phyloP scores from a whole-genome alignment of 2,797 vertebrate genomes.

The Pampus argenteus region DNA sequence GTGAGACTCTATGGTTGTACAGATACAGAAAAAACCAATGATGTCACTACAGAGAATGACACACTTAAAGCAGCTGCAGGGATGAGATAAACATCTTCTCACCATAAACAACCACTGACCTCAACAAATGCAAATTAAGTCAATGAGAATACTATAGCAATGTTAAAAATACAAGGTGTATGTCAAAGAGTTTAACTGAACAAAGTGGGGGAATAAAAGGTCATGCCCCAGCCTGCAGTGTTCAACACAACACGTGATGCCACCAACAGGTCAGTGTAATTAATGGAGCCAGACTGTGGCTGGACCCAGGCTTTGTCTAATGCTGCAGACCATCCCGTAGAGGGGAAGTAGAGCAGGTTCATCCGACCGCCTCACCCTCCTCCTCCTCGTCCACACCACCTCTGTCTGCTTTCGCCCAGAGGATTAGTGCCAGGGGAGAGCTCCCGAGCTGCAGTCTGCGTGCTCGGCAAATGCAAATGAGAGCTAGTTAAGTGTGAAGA shows the following conservation, averaged over 20 bases:
- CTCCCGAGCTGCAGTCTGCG: conserved; percentile 76
- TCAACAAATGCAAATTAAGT: background rate
- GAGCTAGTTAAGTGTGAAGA: conserved; percentile 93
- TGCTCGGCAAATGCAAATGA: conserved; percentile 86
- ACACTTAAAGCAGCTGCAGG: background rate
- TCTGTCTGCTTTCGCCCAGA: conserved; percentile 78
- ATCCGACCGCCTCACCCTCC: conserved; percentile 44
- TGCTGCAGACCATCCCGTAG: conserved; percentile 25
- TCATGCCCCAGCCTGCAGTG: conserved; percentile 6
- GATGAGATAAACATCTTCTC: background rate
- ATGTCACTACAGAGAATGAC: background rate
- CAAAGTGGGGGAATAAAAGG: conserved; percentile 19
- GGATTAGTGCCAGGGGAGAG: conserved; percentile 86
- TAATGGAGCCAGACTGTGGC: conserved; percentile 10
- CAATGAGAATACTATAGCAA: background rate
- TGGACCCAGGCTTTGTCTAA: conserved; percentile 33
- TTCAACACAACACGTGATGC: background rate
- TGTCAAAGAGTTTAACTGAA: background rate
- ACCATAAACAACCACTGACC: background rate
- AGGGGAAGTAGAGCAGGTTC: conserved; percentile 60
- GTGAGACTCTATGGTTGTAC: background rate
- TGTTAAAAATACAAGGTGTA: background rate
- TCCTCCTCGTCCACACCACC: conserved; percentile 55
- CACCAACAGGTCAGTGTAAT: conserved; percentile 34
- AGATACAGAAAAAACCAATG: background rate